Base-by-base conservation (phyloP, 2,888 invertebrate species). In the Latrodectus hesperus region DNA sequence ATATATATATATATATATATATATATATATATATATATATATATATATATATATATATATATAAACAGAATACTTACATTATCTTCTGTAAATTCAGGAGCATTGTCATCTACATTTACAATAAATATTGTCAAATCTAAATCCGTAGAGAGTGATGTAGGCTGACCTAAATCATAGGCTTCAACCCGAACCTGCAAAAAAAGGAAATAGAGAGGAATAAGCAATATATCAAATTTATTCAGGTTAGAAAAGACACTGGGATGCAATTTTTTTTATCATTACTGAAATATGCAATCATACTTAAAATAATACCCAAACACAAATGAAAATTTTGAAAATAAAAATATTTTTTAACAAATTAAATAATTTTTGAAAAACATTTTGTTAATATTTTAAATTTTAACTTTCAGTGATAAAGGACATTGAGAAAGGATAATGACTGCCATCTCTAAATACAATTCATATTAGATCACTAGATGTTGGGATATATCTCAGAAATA, bases 71-170 rank as follows among this genome's bases (percentile, higher is more conserved):
- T 22, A 26, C 93, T 92, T 90, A 95, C 94, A 89, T 95, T 94
- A 90, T 95, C 95, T 65, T 95, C 93, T 52, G 96, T 93, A 92
- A 98, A 98, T 90, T 97, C 95, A 0, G 98, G 97, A 85, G 96
- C 95, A 92, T 96, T 97, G 91, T 96, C 97, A 92, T 97, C 97
- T 0, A 97, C 95, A 92, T 97, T 97, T 87, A 96, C 95, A 0
- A 98, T 95, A 91, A 97, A 97, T 90, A 98, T 95, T 6, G 96
- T 96, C 0, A 98, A 92, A 92, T 98, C 97, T 68, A 98, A 93
- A 92, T 97, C 97, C 0, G 96, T 95, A 90, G 96, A 96, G 5
- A 98, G 93, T 0, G 97, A 95, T 0, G 97, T 97, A 0, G 98
- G 97, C 0, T 95, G 93, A 0, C 98, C 98, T 81, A 97, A 94